phyloP scores from a whole-genome alignment of 2,113 vertebrate species.

The Falco punctatus region DNA sequence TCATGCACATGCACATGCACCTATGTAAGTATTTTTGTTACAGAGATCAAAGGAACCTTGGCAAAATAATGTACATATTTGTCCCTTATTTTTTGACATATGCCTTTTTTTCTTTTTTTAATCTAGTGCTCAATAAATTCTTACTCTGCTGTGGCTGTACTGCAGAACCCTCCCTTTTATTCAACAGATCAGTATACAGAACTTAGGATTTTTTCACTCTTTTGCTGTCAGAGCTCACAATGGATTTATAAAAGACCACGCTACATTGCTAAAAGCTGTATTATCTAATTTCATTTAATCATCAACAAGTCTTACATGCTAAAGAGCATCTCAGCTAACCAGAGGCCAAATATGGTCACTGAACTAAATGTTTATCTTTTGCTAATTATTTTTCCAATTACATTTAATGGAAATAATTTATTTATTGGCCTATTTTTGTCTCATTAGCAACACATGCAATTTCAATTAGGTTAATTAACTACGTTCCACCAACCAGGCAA shows the following conservation, averaged over 20 bases:
- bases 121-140: not conserved
- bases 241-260: not conserved
- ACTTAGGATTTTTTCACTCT: not conserved
- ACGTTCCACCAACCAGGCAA: slow-evolving; percentile 14
- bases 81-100: not conserved
- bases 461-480: slow-evolving; percentile 44
- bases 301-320: not conserved
- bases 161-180: not conserved
- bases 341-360: slow-evolving; percentile 12
- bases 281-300: not conserved
- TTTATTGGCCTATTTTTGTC: slow-evolving; percentile 43
- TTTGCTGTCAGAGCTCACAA: not conserved
- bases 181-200: not conserved
- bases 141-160: not conserved
- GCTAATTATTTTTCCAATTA: slow-evolving; percentile 59
- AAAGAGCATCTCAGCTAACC: not conserved
- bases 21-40: not conserved
- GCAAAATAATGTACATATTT: not conserved
- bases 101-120: accelerated
- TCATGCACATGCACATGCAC: not conserved
- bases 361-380: slow-evolving; percentile 28
- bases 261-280: not conserved
- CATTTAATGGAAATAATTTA: slow-evolving; percentile 39
- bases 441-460: slow-evolving; percentile 50
- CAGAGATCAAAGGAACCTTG: not conserved